phyloP scores from a whole-genome alignment of 64 coral and sea anemone species.

The Trachythela sp. region DNA sequence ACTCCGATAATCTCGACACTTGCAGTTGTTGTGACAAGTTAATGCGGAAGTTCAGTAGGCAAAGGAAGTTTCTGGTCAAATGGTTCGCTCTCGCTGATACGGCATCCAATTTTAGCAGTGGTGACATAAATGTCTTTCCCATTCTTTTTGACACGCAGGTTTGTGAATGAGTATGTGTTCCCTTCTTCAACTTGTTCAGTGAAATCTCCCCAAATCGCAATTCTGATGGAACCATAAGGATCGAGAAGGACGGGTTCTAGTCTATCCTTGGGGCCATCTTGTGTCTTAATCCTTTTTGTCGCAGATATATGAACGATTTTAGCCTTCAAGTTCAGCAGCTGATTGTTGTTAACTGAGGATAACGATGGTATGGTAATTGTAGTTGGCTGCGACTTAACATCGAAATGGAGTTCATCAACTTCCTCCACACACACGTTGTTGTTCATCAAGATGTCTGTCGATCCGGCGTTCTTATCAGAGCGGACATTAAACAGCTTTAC shows the following conservation, averaged over 20 bases:
- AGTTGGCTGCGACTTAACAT: background rate
- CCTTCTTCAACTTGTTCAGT: background rate
- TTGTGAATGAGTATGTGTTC: background rate
- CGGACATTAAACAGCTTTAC: slow-evolving; percentile 31
- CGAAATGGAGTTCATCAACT: background rate
- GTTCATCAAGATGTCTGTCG: background rate
- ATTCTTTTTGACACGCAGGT: background rate
- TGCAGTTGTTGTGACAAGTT: background rate
- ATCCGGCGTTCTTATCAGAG: background rate
- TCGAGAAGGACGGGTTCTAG: background rate
- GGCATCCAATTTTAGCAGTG: background rate
- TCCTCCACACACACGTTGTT: background rate
- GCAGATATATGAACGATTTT: background rate
- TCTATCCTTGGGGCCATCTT: background rate
- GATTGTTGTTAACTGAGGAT: background rate
- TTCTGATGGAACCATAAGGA: background rate
- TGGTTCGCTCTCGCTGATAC: background rate
- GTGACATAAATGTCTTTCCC: background rate
- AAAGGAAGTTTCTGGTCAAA: background rate
- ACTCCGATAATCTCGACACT: background rate
- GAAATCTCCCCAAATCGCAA: background rate
- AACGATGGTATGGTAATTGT: background rate
- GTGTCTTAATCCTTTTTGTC: background rate
- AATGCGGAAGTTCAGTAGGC: background rate
- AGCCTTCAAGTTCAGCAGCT: background rate